A percentile compares a stretch with the other conserved stretches of the same genome.
phyloP scores from a whole-genome alignment of 2,888 invertebrate species.

The Dorcus hopei region DNA sequence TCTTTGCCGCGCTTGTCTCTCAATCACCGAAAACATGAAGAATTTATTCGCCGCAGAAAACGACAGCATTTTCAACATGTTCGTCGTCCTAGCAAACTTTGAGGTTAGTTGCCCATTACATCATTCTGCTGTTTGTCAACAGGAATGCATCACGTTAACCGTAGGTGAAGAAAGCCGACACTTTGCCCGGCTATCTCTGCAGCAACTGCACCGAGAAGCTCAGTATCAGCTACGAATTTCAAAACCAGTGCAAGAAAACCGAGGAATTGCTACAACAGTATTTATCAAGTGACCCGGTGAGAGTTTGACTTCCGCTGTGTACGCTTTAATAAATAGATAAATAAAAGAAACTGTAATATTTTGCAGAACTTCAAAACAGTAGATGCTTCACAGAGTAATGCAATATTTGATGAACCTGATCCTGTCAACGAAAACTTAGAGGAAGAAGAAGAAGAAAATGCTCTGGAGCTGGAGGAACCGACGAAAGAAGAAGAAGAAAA shows the following conservation, averaged over 20 bases:
- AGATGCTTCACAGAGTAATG: background rate
- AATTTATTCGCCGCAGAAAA: conserved; percentile 24
- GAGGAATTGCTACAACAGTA: conserved; percentile 22
- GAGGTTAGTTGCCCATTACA: conserved; percentile 23
- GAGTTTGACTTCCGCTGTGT: background rate
- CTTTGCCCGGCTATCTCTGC: conserved; percentile 29
- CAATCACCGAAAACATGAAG: conserved; percentile 27
- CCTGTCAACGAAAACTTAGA: background rate
- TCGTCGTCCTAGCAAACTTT: conserved; percentile 24
- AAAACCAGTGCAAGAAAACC: conserved; percentile 32
- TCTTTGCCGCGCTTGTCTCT: conserved; percentile 32
- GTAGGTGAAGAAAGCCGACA: conserved; percentile 26
- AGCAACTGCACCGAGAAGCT: conserved; percentile 32
- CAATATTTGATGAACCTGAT: background rate
- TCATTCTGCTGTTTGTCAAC: background rate
- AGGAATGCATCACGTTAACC: conserved; percentile 5
- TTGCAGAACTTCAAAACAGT: background rate
- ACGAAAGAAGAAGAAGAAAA: background rate
- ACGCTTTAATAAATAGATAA: no score
- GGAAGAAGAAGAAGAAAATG: conserved; percentile 9
- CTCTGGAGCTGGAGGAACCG: background rate
- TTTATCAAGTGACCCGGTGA: conserved; percentile 5
- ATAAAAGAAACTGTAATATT: background rate
- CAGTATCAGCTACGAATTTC: conserved; percentile 31
- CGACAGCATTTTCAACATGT: conserved; percentile 25